phyloP scores from a whole-genome alignment of 2,797 vertebrate species.

The Microchirus variegatus region DNA sequence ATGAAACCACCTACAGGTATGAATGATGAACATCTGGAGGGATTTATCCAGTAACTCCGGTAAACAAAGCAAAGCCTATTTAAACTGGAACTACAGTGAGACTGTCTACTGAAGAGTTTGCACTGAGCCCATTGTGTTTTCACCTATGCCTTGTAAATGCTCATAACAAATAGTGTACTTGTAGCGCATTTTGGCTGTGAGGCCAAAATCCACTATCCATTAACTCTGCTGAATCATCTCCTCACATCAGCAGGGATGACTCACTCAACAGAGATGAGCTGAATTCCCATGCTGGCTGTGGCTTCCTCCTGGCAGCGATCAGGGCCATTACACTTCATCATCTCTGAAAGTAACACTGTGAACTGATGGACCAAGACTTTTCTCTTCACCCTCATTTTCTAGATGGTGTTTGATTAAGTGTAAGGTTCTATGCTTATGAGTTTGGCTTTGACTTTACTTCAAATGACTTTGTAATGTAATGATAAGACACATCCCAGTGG shows the following conservation, averaged over 20 bases:
- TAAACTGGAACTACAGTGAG: neutral
- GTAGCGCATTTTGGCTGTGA: conserved; percentile 9
- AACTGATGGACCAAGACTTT: conserved; percentile 10
- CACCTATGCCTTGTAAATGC: neutral
- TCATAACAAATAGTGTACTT: conserved; percentile 20
- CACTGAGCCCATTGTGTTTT: neutral
- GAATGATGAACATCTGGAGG: conserved; percentile 5
- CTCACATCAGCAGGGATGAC: conserved; percentile 25
- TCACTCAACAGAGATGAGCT: conserved; percentile 36
- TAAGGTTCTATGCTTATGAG: neutral
- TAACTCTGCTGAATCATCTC: conserved; percentile 38
- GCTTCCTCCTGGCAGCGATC: conserved; percentile 40
- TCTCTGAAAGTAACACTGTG: conserved; percentile 27
- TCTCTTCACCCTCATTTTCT: conserved; percentile 14
- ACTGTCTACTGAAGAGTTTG: neutral
- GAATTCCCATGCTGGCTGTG: conserved; percentile 17
- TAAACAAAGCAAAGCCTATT: neutral
- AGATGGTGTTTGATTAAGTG: conserved; percentile 11
- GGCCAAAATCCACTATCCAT: neutral
- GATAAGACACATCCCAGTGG: neutral
- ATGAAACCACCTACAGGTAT: neutral
- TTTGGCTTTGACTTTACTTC: conserved; percentile 13
- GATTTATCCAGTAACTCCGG: neutral
- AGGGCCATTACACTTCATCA: conserved; percentile 43
- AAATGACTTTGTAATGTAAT: neutral